These are phyloP conservation scores for Dastarcus helophoroides DNA, from an alignment of 2,888 invertebrate genomes.

Conservation along the genomic window DNA sequence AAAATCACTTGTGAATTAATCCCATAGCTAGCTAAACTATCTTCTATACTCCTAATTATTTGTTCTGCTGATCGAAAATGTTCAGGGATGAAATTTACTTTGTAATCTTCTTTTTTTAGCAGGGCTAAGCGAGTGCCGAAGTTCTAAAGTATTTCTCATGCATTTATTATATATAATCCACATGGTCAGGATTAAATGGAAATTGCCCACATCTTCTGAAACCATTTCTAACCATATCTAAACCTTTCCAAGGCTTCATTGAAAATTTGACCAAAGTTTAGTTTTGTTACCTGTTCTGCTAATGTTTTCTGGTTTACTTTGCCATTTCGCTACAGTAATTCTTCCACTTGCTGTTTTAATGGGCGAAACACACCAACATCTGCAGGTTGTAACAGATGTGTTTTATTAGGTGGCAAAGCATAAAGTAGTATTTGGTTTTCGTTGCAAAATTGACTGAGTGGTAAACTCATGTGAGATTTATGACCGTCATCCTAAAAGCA, in stretches of 20 bases:
- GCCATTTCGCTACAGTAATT: slow-evolving; percentile 11
- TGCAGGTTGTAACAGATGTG: slow-evolving; percentile 19
- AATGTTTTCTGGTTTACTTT: slow-evolving; percentile 2
- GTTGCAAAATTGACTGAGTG: slow-evolving; percentile 19
- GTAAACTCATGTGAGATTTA: slow-evolving; percentile 20
- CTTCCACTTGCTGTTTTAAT: slow-evolving; percentile 15
- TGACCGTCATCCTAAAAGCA: slow-evolving; percentile 22
- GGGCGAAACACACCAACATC: slow-evolving; percentile 19
- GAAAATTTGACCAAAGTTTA: not conserved
- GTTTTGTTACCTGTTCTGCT: not conserved
- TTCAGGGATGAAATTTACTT: too few relatives aligned
- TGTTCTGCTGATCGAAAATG: too few relatives aligned
- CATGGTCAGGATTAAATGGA: not conserved
- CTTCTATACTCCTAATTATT: too few relatives aligned
- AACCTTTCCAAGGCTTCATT: not conserved
- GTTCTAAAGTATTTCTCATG: slow-evolving; percentile 2
- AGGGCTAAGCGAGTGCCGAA: too few relatives aligned
- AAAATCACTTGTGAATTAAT: too few relatives aligned
- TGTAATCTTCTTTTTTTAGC: too few relatives aligned
- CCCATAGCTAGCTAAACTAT: too few relatives aligned
- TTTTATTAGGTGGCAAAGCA: slow-evolving; percentile 16
- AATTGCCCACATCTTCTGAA: slow-evolving; percentile 3
- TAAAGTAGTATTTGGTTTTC: slow-evolving; percentile 21
- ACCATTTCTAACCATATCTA: not conserved
- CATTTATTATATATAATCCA: slow-evolving; percentile 6